Conservation (phyloP, 2,797 vertebrate species). For the Mormyrops attenuatus region DNA sequence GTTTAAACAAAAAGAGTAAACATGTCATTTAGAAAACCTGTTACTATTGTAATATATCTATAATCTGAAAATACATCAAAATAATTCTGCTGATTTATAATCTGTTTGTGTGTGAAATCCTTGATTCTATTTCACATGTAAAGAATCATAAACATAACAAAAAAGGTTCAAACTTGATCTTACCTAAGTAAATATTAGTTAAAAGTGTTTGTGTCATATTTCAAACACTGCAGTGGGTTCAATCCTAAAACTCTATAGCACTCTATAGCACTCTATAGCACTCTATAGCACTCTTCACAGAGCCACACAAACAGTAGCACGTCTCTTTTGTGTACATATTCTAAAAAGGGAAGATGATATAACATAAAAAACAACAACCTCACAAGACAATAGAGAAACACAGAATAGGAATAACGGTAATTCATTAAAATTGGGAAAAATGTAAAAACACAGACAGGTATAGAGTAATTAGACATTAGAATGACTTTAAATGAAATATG, state of each 20-base stretch:
- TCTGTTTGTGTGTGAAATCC: background rate
- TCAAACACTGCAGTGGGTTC: background rate
- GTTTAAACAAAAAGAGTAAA: background rate
- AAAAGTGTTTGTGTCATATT: background rate
- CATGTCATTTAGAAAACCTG: background rate
- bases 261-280: too few species aligned
- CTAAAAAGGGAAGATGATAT: background rate
- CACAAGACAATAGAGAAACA: background rate
- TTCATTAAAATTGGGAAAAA: background rate
- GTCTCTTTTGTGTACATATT: background rate
- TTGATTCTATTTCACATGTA: background rate
- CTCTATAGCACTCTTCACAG: background rate
- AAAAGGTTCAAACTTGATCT: background rate
- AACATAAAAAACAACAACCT: background rate
- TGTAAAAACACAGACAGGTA: background rate
- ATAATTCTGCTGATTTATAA: background rate
- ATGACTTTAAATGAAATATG: background rate
- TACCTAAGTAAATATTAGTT: background rate
- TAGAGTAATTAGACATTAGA: background rate
- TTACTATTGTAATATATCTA: background rate
- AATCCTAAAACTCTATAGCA: background rate
- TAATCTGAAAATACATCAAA: background rate
- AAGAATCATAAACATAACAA: background rate
- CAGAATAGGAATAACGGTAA: background rate
- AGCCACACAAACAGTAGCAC: background rate